These are phyloP conservation scores for Ormyrus pomaceus DNA, from an alignment of 2,888 invertebrate species.

Conservation along the genomic window DNA sequence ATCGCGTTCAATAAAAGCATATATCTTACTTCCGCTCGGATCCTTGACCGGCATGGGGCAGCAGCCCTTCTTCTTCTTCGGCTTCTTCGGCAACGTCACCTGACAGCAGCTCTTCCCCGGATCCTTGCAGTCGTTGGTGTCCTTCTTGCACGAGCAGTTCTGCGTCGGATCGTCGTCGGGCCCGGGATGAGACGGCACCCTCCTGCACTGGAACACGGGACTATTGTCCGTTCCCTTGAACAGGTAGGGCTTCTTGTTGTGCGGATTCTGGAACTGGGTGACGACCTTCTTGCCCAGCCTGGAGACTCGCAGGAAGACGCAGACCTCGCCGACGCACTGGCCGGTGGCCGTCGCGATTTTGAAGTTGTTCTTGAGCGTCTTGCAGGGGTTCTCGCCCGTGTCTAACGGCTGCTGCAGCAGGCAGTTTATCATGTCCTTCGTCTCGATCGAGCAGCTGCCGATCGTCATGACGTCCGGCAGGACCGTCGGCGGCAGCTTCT, in stretches of 20 bases:
- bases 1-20: not conserved
- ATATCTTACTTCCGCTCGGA: not conserved
- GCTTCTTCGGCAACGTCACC: not conserved
- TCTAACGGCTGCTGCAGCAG: slow-evolving; percentile 74
- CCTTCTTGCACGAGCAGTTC: slow-evolving; percentile 41
- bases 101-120: slow-evolving; percentile 47
- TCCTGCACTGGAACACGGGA: slow-evolving; percentile 69
- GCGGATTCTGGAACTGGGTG: slow-evolving; percentile 80
- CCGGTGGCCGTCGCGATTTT: slow-evolving; percentile 77
- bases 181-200: slow-evolving; percentile 59
- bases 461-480: slow-evolving; percentile 81
- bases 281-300: slow-evolving; percentile 82
- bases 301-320: slow-evolving; percentile 81
- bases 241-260: slow-evolving; percentile 67
- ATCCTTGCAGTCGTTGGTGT: slow-evolving; percentile 46
- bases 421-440: slow-evolving; percentile 80
- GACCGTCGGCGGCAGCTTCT: slow-evolving; percentile 80
- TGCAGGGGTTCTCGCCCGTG: slow-evolving; percentile 77
- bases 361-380: slow-evolving; percentile 81
- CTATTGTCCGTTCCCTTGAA: slow-evolving; percentile 68
- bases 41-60: not conserved
- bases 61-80: not conserved
- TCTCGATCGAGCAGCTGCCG: slow-evolving; percentile 79
- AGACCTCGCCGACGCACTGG: slow-evolving; percentile 78
- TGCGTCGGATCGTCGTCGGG: slow-evolving; percentile 43